These are phyloP conservation scores for Lethocerus indicus DNA, from an alignment of 1,140 invertebrate species.

Conservation along the genomic window DNA sequence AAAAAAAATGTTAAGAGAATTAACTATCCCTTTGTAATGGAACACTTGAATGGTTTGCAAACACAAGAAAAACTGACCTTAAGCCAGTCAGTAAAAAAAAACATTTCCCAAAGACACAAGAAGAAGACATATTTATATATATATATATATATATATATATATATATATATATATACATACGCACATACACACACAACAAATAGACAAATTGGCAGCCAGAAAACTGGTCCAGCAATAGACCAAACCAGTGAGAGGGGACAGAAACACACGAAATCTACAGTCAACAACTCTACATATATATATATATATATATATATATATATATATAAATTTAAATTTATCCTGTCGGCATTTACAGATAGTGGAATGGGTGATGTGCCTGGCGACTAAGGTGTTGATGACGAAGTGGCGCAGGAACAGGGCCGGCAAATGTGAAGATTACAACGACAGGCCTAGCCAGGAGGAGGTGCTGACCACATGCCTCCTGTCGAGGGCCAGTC, in stretches of 20 bases:
- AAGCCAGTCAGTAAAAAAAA: not conserved
- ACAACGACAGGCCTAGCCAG: too few species aligned
- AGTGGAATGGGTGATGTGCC: slow-evolving; percentile 54
- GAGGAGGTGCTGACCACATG: too few species aligned
- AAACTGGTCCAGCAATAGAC: not conserved
- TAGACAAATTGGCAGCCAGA: not conserved
- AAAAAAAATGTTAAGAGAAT: not conserved
- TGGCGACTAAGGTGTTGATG: slow-evolving; percentile 57
- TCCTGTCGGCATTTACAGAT: slow-evolving; percentile 30
- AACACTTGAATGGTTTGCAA: not conserved
- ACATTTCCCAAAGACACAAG: not conserved
- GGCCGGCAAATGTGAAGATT: too few species aligned
- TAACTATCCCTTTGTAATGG: not conserved
- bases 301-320: not conserved
- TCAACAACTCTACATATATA: not conserved
- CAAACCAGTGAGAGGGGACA: not conserved
- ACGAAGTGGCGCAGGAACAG: too few species aligned
- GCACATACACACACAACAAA: too few species aligned
- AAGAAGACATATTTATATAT: not conserved
- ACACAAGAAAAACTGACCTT: not conserved
- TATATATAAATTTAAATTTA: too few species aligned
- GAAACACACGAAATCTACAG: not conserved
- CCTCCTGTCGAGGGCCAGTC: too few species aligned
- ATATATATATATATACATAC: not conserved
- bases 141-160: slow-evolving; percentile 5